Evolutionary conservation across 2,797 vertebrate genomes (phyloP).

Genomic region (Austrolebias charrua): DNA sequence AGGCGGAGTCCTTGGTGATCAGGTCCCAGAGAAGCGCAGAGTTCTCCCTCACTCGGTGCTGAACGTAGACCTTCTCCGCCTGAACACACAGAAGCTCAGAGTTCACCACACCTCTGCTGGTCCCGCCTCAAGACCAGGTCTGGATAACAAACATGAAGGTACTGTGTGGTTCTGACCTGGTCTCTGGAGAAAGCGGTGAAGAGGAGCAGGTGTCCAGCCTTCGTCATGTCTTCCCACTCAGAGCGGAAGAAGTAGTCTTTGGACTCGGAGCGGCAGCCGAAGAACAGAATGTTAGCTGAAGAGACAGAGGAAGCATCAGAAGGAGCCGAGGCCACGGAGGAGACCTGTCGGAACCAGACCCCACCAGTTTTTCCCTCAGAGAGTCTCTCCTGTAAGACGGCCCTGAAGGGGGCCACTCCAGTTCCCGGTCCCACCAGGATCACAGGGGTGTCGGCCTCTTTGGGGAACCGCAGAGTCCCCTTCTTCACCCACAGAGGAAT

Average conservation of each 20-base stretch:
- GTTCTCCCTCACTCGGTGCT: constrained; percentile 85
- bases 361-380: constrained; percentile 78
- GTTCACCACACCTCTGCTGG: neutral
- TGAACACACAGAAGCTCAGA: constrained; percentile 49
- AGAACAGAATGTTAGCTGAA: constrained; percentile 88
- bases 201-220: constrained; percentile 77
- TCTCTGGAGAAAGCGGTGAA: constrained; percentile 94
- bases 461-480: constrained; percentile 85
- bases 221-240: constrained; percentile 85
- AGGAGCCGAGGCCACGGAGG: neutral
- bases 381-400: constrained; percentile 86
- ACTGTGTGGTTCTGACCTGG: constrained; percentile 78
- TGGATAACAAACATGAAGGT: no score
- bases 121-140: neutral
- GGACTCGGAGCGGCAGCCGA: constrained; percentile 86
- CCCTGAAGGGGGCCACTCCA: constrained; percentile 93
- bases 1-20: constrained; percentile 69
- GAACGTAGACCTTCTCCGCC: constrained; percentile 93
- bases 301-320: neutral
- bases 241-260: constrained; percentile 89
- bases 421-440: constrained; percentile 97
- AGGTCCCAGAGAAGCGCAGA: constrained; percentile 86
- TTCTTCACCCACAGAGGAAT: constrained; percentile 93
- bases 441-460: constrained; percentile 72
- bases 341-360: neutral